Percentiles rank a stretch among this genome's conserved stretches.
These are phyloP conservation scores for Cydia pomonella DNA, from an alignment of 1,140 invertebrate species.

Conservation along the genomic window DNA sequence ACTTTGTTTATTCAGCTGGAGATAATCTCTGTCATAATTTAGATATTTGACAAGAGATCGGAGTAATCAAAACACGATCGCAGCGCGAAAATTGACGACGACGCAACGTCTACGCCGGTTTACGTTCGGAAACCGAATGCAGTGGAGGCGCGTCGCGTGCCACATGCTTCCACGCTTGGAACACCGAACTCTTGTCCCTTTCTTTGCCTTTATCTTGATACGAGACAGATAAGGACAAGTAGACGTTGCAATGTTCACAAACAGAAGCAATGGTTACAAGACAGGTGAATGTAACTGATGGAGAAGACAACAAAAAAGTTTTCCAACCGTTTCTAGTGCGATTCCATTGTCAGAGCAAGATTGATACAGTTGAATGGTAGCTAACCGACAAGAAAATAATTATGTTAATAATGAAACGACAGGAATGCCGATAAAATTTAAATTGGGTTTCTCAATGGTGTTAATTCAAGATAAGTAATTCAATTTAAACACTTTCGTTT, in stretches of 20 bases:
- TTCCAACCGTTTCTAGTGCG: slow-evolving; percentile 56
- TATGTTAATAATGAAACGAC: slow-evolving; percentile 32
- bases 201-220: slow-evolving; percentile 47
- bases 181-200: slow-evolving; percentile 58
- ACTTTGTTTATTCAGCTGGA: not conserved
- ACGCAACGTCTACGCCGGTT: slow-evolving; percentile 50
- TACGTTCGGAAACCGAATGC: slow-evolving; percentile 70
- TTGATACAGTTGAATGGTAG: slow-evolving; percentile 29
- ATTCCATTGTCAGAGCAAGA: slow-evolving; percentile 43
- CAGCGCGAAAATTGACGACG: slow-evolving; percentile 47
- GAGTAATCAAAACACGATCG: slow-evolving; percentile 70
- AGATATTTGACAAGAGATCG: slow-evolving; percentile 40
- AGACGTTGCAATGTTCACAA: slow-evolving; percentile 51
- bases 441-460: slow-evolving; percentile 22
- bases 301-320: slow-evolving; percentile 63
- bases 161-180: slow-evolving; percentile 62
- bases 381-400: slow-evolving; percentile 14
- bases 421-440: slow-evolving; percentile 27
- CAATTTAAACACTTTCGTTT: slow-evolving; percentile 26
- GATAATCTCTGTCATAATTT: slow-evolving; percentile 38
- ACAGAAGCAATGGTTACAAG: slow-evolving; percentile 57
- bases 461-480: slow-evolving; percentile 30
- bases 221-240: slow-evolving; percentile 62
- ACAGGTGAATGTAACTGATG: slow-evolving; percentile 70
- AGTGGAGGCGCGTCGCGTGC: slow-evolving; percentile 62